Conservation (phyloP, 2,888 invertebrate genomes). For the Lasiommata megera region DNA sequence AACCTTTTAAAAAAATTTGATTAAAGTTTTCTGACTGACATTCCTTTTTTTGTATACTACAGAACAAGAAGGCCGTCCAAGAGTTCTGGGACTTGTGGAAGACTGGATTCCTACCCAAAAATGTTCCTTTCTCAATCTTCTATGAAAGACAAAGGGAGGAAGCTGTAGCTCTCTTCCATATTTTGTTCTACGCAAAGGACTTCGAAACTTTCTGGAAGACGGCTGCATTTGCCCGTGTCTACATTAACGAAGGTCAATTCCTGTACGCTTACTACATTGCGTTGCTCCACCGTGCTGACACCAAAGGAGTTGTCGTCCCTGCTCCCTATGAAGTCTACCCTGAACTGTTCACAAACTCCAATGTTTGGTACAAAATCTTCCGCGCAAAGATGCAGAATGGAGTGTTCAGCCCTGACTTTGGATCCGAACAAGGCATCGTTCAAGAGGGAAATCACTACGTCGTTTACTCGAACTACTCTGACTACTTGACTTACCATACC, state of each 20-base stretch:
- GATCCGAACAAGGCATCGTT: slow-evolving; percentile 59
- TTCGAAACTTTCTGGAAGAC: slow-evolving; percentile 82
- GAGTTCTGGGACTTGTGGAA: slow-evolving; percentile 65
- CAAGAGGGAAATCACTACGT: slow-evolving; percentile 65
- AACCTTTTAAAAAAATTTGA: too few relatives aligned
- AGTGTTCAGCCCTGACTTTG: slow-evolving; percentile 47
- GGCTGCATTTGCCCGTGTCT: slow-evolving; percentile 78
- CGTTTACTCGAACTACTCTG: slow-evolving; percentile 82
- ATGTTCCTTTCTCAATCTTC: slow-evolving; percentile 76
- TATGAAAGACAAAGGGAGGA: slow-evolving; percentile 68
- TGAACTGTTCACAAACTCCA: slow-evolving; percentile 82
- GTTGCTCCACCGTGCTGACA: slow-evolving; percentile 80
- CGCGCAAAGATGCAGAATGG: slow-evolving; percentile 65
- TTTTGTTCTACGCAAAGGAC: slow-evolving; percentile 82
- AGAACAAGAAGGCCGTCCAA: slow-evolving; percentile 68
- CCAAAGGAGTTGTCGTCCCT: slow-evolving; percentile 81
- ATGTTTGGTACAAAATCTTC: slow-evolving; percentile 72
- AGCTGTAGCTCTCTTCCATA: slow-evolving; percentile 75
- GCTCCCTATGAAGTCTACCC: slow-evolving; percentile 86
- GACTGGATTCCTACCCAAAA: slow-evolving; percentile 70
- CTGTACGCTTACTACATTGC: slow-evolving; percentile 83
- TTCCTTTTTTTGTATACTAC: slow-evolving; percentile 10
- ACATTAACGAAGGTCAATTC: slow-evolving; percentile 84
- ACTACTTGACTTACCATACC: slow-evolving; percentile 70
- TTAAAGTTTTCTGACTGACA: too few relatives aligned